Evolutionary conservation across 2,797 vertebrate species (phyloP).

Genomic region (Catostomus latipinnis): DNA sequence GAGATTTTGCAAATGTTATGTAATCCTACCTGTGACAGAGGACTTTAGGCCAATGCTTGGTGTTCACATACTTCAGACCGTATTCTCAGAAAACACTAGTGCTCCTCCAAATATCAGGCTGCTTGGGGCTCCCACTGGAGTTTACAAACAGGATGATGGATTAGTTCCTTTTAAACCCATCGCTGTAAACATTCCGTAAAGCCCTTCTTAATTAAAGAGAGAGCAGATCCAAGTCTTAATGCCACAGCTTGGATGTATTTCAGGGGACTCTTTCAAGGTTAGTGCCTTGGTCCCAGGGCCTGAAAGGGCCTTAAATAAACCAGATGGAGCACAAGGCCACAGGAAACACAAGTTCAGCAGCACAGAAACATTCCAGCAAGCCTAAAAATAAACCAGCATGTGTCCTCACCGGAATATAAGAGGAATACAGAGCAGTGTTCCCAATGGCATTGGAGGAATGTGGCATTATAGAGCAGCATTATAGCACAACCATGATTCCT

Average conservation of each 20-base stretch:
- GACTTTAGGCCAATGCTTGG: not conserved
- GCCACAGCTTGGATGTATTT: constrained; percentile 25
- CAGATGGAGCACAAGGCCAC: constrained; percentile 45
- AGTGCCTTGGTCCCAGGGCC: not conserved
- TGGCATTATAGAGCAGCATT: not conserved
- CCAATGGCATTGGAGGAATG: constrained; percentile 49
- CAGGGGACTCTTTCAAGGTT: constrained; percentile 37
- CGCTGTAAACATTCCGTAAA: constrained; percentile 46
- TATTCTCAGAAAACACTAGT: constrained; percentile 31
- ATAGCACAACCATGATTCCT: no score
- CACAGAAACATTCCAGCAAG: constrained; percentile 34
- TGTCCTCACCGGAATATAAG: constrained; percentile 40
- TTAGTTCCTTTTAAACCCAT: constrained; percentile 43
- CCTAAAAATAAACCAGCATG: constrained; percentile 53
- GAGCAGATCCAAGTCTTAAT: constrained; percentile 27
- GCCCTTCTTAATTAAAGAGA: constrained; percentile 52
- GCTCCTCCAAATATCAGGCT: constrained; percentile 15
- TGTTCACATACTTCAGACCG: constrained; percentile 19
- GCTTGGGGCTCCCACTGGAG: constrained; percentile 25
- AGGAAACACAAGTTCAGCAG: constrained; percentile 26
- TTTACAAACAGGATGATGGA: constrained; percentile 56
- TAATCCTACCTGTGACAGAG: constrained; percentile 12
- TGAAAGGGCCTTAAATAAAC: constrained; percentile 40
- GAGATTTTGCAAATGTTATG: not conserved
- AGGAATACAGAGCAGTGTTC: constrained; percentile 23